Conservation (phyloP, 1,140 invertebrate genomes). For the Brachystomella parvula region DNA sequence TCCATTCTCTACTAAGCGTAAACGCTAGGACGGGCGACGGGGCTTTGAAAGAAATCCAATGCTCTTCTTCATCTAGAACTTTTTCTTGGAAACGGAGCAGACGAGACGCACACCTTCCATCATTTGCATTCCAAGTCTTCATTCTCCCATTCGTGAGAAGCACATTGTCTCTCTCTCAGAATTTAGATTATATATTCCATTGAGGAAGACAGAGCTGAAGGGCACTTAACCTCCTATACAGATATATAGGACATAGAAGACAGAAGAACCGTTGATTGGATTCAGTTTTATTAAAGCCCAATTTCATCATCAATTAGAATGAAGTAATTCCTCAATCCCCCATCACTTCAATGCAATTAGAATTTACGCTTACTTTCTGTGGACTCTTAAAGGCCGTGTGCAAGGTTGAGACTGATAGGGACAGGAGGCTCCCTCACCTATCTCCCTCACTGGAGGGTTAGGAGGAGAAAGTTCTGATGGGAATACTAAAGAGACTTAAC, state of each 20-base stretch:
- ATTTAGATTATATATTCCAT: no score
- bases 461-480: background rate
- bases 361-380: background rate
- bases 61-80: background rate
- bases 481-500: background rate
- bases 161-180: background rate
- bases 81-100: background rate
- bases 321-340: background rate
- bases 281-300: background rate
- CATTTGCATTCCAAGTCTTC: background rate
- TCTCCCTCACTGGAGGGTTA: no score
- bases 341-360: background rate
- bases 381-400: no score
- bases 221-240: background rate
- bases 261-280: background rate
- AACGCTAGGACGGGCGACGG: no score
- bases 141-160: background rate
- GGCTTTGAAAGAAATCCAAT: no score
- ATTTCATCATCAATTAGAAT: slow-evolving; percentile 3
- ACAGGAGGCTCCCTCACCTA: no score
- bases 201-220: no score
- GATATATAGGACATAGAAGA: background rate
- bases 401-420: background rate
- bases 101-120: background rate
- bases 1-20: no score